Evolutionary conservation across 2,888 invertebrate species (phyloP), one percentile per base, ranked within the genome.

Genomic region (Cosmia pyralina): DNA sequence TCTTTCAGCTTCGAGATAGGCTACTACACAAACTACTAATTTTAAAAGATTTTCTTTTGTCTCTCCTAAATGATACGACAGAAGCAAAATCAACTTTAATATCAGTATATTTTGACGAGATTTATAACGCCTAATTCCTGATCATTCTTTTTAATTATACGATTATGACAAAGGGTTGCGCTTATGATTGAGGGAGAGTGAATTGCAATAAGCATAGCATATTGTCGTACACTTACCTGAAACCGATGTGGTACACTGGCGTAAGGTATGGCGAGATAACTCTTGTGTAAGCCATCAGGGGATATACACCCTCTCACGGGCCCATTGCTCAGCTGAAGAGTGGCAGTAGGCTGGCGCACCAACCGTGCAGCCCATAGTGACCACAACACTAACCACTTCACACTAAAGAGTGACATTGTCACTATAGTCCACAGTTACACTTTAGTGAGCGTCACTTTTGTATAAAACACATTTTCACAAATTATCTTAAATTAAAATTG

Each of bases 331-430:
- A 92, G 86, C 8, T 84, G 87, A 79, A 95, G 82, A 60, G 87
- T 84, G 28, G 71, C 59, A 50, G 93, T 92, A 53, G 92, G 93
- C 87, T 94, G 94, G n/a, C 90, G 91, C 73, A 93, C 91, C 81
- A 94, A 72, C 57, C 94, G 89, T 1, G 90, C 92, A 15, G 92
- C 92, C 94, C 95, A 94, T 62, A 95, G 87, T 62, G 95, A 91
- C 94, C 94, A 94, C 73, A 96, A 82, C 77, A 95, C 90, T 78
- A 93, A 11, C 95, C 94, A 95, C 75, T 93, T 93, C 5, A 58
- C 59, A 69, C 78, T 80, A 22, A 64, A 52, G 15, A 66, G 3
- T 50, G 50, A 22, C 50, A 65, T 81, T 59, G n/a, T 71, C 70
- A 73, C 68, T 11, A n/a, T 15, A 55, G 15, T 48, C 50, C 28